Conservation (phyloP, 1,140 invertebrate genomes). For the Musca vetustissima region DNA sequence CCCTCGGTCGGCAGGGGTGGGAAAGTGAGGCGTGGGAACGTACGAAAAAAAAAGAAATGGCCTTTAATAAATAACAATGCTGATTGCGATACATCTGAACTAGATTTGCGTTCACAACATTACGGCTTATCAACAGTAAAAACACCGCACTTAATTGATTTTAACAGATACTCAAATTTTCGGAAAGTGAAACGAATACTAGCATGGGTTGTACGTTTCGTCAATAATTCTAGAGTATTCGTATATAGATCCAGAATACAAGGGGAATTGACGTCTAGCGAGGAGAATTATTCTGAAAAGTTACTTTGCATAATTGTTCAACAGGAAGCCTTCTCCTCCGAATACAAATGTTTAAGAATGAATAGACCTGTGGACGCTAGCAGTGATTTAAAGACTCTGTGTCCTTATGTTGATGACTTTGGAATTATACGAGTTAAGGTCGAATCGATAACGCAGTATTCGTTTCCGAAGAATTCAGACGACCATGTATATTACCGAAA, state of each 20-base stretch:
- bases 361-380: background rate
- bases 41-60: too few relatives aligned
- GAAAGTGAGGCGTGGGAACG: too few relatives aligned
- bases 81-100: background rate
- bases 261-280: background rate
- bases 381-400: constrained; percentile 4
- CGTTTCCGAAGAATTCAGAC: background rate
- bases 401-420: background rate
- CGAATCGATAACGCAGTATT: background rate
- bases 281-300: background rate
- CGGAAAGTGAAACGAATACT: background rate
- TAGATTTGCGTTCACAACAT: background rate
- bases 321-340: background rate
- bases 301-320: background rate
- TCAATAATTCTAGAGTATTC: background rate
- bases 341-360: background rate
- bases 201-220: background rate
- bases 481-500: background rate
- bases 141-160: background rate
- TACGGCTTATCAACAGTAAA: background rate
- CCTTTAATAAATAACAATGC: background rate
- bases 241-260: background rate
- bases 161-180: background rate
- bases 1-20: too few relatives aligned
- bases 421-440: background rate